Evolutionary conservation across 2,888 invertebrate genomes (phyloP), one percentile per base, ranked within the genome.

Genomic region (Noctuana brunneofusca): DNA sequence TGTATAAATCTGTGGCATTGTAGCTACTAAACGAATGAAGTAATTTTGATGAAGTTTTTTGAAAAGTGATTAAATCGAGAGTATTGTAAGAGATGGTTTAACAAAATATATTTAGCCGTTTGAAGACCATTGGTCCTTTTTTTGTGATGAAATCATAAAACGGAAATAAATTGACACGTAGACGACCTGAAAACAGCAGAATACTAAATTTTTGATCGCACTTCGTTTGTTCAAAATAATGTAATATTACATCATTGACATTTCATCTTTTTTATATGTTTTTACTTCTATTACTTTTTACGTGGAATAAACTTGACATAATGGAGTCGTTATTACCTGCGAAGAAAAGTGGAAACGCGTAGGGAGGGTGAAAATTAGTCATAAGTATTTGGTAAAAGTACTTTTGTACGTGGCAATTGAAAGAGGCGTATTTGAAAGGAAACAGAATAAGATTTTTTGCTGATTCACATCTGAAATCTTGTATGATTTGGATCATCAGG

Each of bases 361-460:
- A n/a, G 20, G 53, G 35, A 35, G 53, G 35, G 53, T 35, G 53
- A 53, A 38, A 38, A 38, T 38, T 38, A 38, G 35, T 38, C 35
- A 38, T 38, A 38, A 38, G 35, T 38, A 14, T 38, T 38, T 38
- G 35, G 35, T 38, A 14, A 38, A 38, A 38, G 35, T 38, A 38
- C 35, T 38, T 38, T 38, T 38, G 35, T 38, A 38, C 35, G 35
- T 38, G 35, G 35, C 32, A 32, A 32, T 38, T 38, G 35, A 14
- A 14, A n/a, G n/a, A 14, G 35, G 35, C 14, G 35, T 38, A n/a
- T 38, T 38, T 38, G 35, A 38, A 38, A 18, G 43, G 18, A 43
- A 43, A 43, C 18, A 11, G 18, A 43, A 43, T 43, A 43, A 18
- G 18, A n/a, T 9, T 43, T 43, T 43, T 43, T 18, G 18, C 43